phyloP scores from a whole-genome alignment of 2,113 vertebrate genomes.

The Ammospiza caudacuta region DNA sequence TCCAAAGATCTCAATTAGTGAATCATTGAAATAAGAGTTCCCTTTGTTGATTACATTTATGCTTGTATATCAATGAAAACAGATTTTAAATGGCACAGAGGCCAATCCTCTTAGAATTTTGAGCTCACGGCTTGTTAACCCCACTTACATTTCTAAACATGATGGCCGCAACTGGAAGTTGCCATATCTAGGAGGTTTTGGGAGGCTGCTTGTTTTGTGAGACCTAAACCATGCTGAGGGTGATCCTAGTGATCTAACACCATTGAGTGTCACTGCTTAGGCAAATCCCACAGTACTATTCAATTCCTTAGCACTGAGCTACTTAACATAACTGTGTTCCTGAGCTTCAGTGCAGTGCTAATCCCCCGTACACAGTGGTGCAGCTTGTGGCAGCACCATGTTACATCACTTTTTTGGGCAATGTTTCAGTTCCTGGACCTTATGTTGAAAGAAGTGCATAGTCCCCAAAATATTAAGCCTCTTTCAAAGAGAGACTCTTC shows the following conservation, averaged over 20 bases:
- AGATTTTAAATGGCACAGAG: neutral
- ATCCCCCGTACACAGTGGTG: neutral
- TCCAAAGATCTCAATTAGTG: neutral
- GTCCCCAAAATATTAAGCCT: neutral
- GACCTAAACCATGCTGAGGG: neutral
- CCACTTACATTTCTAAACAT: neutral
- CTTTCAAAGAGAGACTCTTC: neutral
- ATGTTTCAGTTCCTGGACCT: neutral
- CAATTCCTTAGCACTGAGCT: neutral
- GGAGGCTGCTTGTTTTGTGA: neutral
- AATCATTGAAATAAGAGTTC: neutral
- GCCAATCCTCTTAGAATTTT: neutral
- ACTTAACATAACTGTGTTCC: rapidly evolving
- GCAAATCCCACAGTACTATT: neutral
- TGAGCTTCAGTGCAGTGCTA: neutral
- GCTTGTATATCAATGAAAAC: neutral
- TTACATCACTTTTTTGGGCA: neutral
- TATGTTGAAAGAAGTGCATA: neutral
- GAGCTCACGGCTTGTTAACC: neutral
- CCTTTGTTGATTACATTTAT: neutral
- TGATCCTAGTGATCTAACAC: neutral
- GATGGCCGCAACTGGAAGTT: neutral
- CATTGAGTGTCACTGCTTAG: rapidly evolving
- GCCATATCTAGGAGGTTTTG: neutral
- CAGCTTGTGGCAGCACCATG: neutral